Evolutionary conservation across 2,888 invertebrate genomes (phyloP), one percentile per base, ranked within the genome.

Genomic region (Neria commutata): DNA sequence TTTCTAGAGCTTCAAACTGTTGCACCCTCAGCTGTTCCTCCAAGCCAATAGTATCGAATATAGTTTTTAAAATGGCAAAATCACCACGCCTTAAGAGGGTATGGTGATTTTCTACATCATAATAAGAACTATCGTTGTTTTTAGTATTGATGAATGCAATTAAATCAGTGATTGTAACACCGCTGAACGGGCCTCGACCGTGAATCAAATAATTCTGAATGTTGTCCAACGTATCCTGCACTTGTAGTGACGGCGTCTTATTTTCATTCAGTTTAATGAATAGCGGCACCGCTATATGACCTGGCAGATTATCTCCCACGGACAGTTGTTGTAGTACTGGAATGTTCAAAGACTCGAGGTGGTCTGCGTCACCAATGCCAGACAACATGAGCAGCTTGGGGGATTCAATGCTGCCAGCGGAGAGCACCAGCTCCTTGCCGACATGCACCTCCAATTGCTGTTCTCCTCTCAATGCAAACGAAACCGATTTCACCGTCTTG

Each of bases 251-350:
- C 21, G 54, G 19, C 0, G 70, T 63, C 1, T 21, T 62, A 54
- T 5, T 25, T 16, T 65, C 65, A 1, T 85, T 84, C 65, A 86
- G 78, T 21, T 74, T 66, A 14, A 79, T 42, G 19, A 76, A 69
- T 0, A 80, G 3, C 2, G 75, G 73, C 1, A 88, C 83, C 0
- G 87, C 86, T 37, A 89, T 86, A 75, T 92, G 92, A 71, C 92
- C 92, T 78, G 91, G 91, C 1, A 92, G 82, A 72, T 91, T 90
- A 65, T 88, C 84, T 1, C 90, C 91, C 0, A 91, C 90, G 56
- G 45, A 25, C n/a, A 71, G 53, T 45, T 73, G 56, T 4, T 62
- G 60, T 4, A 71, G n/a, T 2, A 71, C 56, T 2, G 68, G 67
- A 47, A 74, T 70, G 5, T 61, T 56, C 2, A 68, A 17, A 5